Percentiles rank a stretch among this genome's conserved stretches.
phyloP scores from a whole-genome alignment of 2,797 vertebrate genomes.

The Xenopus petersii region DNA sequence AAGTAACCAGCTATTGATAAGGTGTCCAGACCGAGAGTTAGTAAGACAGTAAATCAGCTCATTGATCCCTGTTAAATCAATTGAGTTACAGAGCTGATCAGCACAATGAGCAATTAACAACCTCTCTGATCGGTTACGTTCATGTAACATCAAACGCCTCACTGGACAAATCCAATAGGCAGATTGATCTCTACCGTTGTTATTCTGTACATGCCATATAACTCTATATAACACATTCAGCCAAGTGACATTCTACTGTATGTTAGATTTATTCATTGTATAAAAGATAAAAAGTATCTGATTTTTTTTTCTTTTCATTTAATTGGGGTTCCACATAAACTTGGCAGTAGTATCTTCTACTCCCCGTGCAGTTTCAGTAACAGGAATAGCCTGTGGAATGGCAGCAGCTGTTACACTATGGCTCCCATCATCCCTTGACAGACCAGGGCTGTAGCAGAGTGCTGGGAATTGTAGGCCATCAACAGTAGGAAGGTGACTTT shows the following conservation, averaged over 20 bases:
- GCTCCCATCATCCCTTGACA: too few relatives aligned
- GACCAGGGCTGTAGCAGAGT: too few relatives aligned
- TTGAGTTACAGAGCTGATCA: slow-evolving; percentile 70
- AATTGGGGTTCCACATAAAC: too few relatives aligned
- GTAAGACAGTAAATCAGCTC: slow-evolving; percentile 82
- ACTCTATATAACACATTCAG: slow-evolving; percentile 38
- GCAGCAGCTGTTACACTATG: too few relatives aligned
- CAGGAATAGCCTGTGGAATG: too few relatives aligned
- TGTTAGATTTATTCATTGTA: slow-evolving; percentile 24
- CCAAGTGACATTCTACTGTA: slow-evolving; percentile 12
- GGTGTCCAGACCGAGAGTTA: slow-evolving; percentile 76
- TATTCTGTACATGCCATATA: slow-evolving; percentile 37
- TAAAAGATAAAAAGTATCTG: not conserved
- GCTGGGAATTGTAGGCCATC: too few relatives aligned
- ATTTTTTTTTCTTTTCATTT: too few relatives aligned
- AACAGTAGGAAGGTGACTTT: too few relatives aligned
- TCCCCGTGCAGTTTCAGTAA: too few relatives aligned
- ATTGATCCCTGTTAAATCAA: slow-evolving; percentile 77
- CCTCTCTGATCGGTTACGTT: slow-evolving; percentile 62
- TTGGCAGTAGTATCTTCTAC: too few relatives aligned
- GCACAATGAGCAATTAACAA: slow-evolving; percentile 68
- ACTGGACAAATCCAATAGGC: slow-evolving; percentile 64
- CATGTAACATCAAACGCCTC: slow-evolving; percentile 66
- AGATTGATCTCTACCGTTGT: slow-evolving; percentile 51
- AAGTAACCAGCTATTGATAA: slow-evolving; percentile 75